These are phyloP conservation scores for Lissonota sp. DNA, from an alignment of 2,888 invertebrate species.

Conservation along the genomic window DNA sequence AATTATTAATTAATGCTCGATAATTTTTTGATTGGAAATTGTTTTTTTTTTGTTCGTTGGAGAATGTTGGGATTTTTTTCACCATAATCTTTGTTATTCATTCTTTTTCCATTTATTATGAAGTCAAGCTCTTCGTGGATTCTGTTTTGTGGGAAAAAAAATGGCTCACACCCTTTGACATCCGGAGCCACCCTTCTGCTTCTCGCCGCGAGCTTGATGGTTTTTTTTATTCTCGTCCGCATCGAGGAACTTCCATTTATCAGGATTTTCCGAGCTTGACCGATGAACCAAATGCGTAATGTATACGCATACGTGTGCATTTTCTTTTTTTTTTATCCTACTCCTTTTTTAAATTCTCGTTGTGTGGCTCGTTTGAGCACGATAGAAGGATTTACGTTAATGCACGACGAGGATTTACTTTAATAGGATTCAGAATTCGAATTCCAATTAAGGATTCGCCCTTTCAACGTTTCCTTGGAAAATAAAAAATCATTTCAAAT, in stretches of 20 bases:
- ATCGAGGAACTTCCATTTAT: slow-evolving; percentile 79
- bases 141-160: slow-evolving; percentile 14
- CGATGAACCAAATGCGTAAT: slow-evolving; percentile 68
- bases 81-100: background rate
- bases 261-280: slow-evolving; percentile 81
- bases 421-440: no score
- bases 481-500: no score
- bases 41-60: no score
- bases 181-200: background rate
- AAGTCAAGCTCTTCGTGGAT: background rate
- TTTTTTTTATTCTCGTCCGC: background rate
- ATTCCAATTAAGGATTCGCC: no score
- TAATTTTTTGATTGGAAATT: no score
- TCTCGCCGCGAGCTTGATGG: background rate
- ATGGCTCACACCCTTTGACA: slow-evolving; percentile 29
- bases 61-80: no score
- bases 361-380: background rate
- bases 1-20: no score
- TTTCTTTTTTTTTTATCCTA: slow-evolving; percentile 55
- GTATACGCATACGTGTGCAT: no score
- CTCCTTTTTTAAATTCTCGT: slow-evolving; percentile 8
- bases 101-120: slow-evolving; percentile 1
- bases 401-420: no score
- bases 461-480: no score
- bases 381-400: slow-evolving; percentile 45